phyloP scores from a whole-genome alignment of 64 coral and sea anemone species.

The Montipora foliosa region DNA sequence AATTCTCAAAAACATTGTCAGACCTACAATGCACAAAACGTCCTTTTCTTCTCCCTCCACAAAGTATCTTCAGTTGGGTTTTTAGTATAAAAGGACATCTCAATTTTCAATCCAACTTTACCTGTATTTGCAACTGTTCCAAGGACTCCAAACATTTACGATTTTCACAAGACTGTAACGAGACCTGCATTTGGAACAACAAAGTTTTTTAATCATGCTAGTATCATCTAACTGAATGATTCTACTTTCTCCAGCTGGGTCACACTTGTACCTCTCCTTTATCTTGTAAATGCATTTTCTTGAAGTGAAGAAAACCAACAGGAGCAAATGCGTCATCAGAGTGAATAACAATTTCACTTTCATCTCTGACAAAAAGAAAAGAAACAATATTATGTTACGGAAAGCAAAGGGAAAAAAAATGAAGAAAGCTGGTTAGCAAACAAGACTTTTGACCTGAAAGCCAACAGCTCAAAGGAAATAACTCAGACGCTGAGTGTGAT shows the following conservation, averaged over 20 bases:
- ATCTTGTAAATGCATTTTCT: conserved; percentile 86
- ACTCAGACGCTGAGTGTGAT: too few relatives aligned
- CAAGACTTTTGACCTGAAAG: too few relatives aligned
- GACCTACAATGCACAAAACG: too few relatives aligned
- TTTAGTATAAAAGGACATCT: too few relatives aligned
- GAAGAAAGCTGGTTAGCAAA: too few relatives aligned
- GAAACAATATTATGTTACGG: neutral
- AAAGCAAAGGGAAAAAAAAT: neutral
- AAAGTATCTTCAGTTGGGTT: too few relatives aligned
- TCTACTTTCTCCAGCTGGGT: neutral
- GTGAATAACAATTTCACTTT: conserved; percentile 83
- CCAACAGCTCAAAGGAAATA: too few relatives aligned
- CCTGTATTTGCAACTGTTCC: conserved; percentile 21
- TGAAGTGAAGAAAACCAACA: conserved; percentile 92
- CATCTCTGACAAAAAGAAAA: conserved; percentile 73
- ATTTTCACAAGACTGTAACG: neutral
- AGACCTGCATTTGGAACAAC: neutral
- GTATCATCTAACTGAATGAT: too few relatives aligned
- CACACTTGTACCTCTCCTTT: conserved; percentile 48
- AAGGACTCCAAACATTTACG: neutral
- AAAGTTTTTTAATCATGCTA: too few relatives aligned
- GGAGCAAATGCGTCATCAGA: conserved; percentile 99
- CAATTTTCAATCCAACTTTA: neutral
- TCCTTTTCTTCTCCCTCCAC: too few relatives aligned
- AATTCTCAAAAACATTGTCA: too few relatives aligned